Conservation (phyloP, 2,113 vertebrate genomes). For the Promerops cafer region DNA sequence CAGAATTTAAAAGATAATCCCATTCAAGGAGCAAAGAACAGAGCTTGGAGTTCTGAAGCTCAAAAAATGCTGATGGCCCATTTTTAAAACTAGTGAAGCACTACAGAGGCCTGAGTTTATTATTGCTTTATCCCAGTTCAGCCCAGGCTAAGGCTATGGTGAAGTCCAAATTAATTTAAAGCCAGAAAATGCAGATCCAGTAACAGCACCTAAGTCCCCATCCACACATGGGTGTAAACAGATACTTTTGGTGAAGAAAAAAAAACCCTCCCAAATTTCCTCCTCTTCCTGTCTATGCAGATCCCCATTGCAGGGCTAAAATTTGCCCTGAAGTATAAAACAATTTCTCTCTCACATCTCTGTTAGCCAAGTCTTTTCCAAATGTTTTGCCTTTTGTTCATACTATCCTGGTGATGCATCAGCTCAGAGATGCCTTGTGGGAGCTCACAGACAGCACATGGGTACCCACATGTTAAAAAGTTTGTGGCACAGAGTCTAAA, state of each 20-base stretch:
- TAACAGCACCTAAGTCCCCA: conserved; percentile 56
- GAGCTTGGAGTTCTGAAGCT: not conserved
- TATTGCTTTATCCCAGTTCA: conserved; percentile 64
- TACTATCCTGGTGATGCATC: not conserved
- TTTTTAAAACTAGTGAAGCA: not conserved
- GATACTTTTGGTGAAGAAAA: conserved; percentile 1
- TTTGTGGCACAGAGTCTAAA: not conserved
- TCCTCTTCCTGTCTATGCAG: not conserved
- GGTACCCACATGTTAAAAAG: not conserved
- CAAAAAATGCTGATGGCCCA: not conserved
- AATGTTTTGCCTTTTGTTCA: not conserved
- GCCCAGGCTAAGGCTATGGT: conserved; percentile 45
- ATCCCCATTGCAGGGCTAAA: not conserved
- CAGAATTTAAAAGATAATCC: not conserved
- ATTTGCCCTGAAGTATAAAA: not conserved
- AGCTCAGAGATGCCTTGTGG: not conserved
- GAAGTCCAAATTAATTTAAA: conserved; percentile 44
- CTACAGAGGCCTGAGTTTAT: conserved; percentile 35
- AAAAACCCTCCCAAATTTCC: not conserved
- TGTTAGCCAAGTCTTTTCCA: not conserved
- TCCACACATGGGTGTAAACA: conserved; percentile 42
- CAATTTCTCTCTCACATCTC: not conserved
- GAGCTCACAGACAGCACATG: not conserved
- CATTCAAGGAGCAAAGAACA: conserved; percentile 13
- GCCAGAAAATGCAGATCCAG: conserved; percentile 39